phyloP scores from a whole-genome alignment of 2,113 vertebrate genomes.

The Aviceda subcristata region DNA sequence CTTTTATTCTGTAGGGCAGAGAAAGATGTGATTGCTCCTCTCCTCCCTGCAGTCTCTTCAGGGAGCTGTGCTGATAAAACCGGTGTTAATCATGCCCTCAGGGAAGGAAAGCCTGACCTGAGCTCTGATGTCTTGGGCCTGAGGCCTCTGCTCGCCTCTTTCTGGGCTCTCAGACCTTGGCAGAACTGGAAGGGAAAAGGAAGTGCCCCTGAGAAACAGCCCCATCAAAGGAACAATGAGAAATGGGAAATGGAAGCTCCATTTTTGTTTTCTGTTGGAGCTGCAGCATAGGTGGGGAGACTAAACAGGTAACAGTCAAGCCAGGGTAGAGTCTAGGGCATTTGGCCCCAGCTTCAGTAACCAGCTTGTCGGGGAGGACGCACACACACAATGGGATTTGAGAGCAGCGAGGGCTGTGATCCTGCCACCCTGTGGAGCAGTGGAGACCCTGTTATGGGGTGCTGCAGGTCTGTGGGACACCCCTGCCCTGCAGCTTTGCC shows the following conservation, averaged over 20 bases:
- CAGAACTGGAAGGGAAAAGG: background rate
- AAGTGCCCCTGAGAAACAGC: background rate
- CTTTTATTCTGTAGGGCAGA: background rate
- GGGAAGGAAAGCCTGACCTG: background rate
- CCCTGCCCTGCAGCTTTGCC: background rate
- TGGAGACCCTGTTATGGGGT: background rate
- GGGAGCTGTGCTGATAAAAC: background rate
- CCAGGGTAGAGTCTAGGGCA: background rate
- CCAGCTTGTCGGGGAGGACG: background rate
- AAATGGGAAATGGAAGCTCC: background rate
- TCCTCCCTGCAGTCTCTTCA: background rate
- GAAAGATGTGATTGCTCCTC: background rate
- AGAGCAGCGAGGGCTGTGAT: background rate
- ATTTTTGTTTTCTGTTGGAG: background rate
- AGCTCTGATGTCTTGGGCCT: background rate
- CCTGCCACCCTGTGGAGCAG: too few relatives aligned
- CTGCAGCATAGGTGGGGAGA: background rate
- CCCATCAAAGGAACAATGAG: background rate
- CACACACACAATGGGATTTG: rapidly evolving
- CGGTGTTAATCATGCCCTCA: background rate
- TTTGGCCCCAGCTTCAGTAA: background rate
- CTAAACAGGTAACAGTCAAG: background rate
- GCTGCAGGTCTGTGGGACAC: background rate
- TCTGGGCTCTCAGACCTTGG: background rate
- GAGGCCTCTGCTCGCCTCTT: background rate